Percentiles rank a stretch among this genome's conserved stretches.
These are phyloP conservation scores for Catagonus wagneri DNA, from an alignment of 2,113 vertebrate species.

Conservation along the genomic window DNA sequence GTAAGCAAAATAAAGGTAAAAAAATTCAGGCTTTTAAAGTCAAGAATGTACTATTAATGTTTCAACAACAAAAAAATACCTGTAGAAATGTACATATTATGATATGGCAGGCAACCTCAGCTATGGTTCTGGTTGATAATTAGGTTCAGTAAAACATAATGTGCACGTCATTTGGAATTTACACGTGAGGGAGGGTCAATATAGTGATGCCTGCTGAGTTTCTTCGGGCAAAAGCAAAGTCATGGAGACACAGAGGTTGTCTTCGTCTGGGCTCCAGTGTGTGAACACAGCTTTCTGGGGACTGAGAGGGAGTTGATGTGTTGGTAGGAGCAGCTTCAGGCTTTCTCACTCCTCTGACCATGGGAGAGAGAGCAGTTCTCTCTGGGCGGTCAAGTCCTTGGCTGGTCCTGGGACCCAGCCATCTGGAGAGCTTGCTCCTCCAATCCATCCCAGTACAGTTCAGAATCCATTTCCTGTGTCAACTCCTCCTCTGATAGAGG, in stretches of 20 bases:
- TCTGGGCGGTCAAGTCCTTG: not conserved
- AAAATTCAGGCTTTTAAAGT: not conserved
- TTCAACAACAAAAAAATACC: not conserved
- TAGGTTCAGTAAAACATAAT: not conserved
- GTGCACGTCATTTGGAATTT: not conserved
- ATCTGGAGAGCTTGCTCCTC: not conserved
- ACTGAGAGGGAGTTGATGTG: not conserved
- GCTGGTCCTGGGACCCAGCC: not conserved
- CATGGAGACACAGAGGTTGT: not conserved
- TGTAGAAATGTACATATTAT: not conserved
- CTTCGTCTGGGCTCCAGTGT: not conserved
- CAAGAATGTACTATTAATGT: not conserved
- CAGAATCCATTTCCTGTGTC: not conserved
- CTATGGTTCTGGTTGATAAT: not conserved
- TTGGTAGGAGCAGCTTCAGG: not conserved
- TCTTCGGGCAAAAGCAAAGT: not conserved
- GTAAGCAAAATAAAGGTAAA: not conserved
- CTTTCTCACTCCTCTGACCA: not conserved
- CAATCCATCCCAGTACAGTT: not conserved
- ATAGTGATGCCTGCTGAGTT: not conserved
- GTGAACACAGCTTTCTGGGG: not conserved
- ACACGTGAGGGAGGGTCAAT: not conserved
- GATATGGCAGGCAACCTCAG: not conserved
- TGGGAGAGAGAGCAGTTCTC: not conserved
- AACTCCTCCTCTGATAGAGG: not conserved